Evolutionary conservation across 1,140 invertebrate species (phyloP).

Genomic region (Listronotus oregonensis): DNA sequence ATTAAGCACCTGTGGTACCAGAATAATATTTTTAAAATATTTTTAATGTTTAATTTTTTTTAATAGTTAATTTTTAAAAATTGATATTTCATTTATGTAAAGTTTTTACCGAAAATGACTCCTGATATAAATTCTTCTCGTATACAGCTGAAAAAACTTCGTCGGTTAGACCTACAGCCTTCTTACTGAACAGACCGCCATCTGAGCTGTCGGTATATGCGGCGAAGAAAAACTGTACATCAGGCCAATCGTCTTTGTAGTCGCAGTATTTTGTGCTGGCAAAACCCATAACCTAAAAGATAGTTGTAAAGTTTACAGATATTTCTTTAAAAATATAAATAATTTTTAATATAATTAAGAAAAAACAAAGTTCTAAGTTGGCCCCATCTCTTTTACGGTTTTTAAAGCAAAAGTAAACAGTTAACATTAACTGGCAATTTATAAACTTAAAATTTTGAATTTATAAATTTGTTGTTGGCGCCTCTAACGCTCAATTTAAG

Average conservation of each 20-base stretch:
- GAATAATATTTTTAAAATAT: no score
- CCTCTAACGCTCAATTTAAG: no score
- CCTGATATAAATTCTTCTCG: slow-evolving; percentile 68
- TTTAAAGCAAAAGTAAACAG: no score
- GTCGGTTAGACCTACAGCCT: slow-evolving; percentile 68
- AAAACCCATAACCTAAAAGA: slow-evolving; percentile 66
- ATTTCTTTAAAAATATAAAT: not conserved
- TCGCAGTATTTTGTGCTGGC: slow-evolving; percentile 75
- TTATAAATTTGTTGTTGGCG: no score
- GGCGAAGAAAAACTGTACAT: slow-evolving; percentile 76
- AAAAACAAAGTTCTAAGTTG: not conserved
- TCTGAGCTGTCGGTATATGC: slow-evolving; percentile 75
- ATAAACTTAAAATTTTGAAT: no score
- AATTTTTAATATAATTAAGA: not conserved
- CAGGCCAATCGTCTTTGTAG: slow-evolving; percentile 69
- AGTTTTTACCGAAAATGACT: slow-evolving; percentile 65
- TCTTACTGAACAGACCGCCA: slow-evolving; percentile 72
- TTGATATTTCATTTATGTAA: no score
- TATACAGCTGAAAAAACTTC: slow-evolving; percentile 70
- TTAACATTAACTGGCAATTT: no score
- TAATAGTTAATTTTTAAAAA: no score
- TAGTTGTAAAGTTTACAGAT: not conserved
- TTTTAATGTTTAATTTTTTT: no score
- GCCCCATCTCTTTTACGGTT: no score
- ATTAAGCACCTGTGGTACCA: no score